Conservation (phyloP, 1,140 invertebrate genomes). For the Rhagoletis zephyria region DNA sequence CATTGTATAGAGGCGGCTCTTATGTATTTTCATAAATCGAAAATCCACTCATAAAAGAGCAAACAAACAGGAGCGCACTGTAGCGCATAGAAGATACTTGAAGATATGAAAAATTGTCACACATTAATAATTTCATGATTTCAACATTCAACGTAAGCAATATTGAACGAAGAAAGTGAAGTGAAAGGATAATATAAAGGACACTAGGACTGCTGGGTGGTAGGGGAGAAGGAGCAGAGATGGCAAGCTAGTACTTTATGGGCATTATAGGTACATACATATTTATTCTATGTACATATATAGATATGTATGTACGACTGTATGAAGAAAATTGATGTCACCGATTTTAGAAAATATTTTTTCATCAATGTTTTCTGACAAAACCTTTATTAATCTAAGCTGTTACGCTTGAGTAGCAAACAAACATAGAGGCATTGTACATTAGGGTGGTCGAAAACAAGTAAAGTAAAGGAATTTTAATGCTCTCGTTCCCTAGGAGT, state of each 20-base stretch:
- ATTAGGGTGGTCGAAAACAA: not conserved
- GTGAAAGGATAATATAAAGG: slow-evolving; percentile 3
- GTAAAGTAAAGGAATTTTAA: not conserved
- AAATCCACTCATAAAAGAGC: not conserved
- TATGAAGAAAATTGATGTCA: slow-evolving; percentile 24
- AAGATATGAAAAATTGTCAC: slow-evolving; percentile 22
- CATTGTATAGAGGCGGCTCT: not conserved
- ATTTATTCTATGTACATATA: too few species aligned
- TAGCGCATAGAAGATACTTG: not conserved
- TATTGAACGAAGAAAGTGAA: not conserved
- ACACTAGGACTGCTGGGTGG: not conserved
- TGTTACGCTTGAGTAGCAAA: not conserved
- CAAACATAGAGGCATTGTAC: not conserved
- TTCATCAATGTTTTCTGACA: not conserved
- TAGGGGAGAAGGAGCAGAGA: not conserved
- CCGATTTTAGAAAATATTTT: not conserved
- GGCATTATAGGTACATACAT: not conserved
- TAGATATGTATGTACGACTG: too few species aligned
- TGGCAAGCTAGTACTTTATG: not conserved
- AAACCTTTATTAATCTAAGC: slow-evolving; percentile 8
- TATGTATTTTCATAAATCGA: not conserved
- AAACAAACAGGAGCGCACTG: not conserved
- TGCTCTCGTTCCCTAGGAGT: too few species aligned
- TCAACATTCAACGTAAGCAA: not conserved
- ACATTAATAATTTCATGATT: slow-evolving; percentile 13